phyloP scores from a whole-genome alignment of 2,888 invertebrate genomes.

The Drosophila cyrtoloma region DNA sequence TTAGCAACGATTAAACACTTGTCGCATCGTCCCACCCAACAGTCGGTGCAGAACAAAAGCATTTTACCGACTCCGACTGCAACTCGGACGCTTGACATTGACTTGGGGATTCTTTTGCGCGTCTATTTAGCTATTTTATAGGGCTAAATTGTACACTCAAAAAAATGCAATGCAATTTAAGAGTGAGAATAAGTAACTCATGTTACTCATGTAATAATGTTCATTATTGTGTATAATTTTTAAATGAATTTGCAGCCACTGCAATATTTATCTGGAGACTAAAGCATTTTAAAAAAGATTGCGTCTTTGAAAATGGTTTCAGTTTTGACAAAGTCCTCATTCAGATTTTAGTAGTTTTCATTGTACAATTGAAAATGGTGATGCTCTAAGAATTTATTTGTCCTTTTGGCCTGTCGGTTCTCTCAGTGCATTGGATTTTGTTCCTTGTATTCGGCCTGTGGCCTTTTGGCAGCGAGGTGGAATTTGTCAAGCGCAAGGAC shows the following conservation, averaged over 20 bases:
- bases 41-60: conserved; percentile 63
- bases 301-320: background rate
- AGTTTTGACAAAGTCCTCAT: background rate
- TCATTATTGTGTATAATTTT: background rate
- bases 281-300: background rate
- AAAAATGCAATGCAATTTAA: background rate
- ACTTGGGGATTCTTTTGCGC: conserved; percentile 20
- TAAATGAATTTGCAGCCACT: background rate
- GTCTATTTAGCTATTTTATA: conserved; percentile 62
- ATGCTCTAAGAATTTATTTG: background rate
- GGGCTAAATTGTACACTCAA: conserved; percentile 29
- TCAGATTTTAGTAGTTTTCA: background rate
- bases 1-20: conserved; percentile 80
- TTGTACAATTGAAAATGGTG: background rate
- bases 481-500: conserved; percentile 80
- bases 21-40: conserved; percentile 78
- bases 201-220: background rate
- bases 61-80: conserved; percentile 56
- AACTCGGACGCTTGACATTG: conserved; percentile 17
- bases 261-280: background rate
- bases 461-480: conserved; percentile 51
- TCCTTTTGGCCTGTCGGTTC: conserved; percentile 7
- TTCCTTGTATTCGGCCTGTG: conserved; percentile 31
- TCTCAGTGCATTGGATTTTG: conserved; percentile 26
- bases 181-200: too few species aligned